These are phyloP conservation scores for Cyphotilapia sp. DNA, from an alignment of 2,113 vertebrate species.

Conservation along the genomic window DNA sequence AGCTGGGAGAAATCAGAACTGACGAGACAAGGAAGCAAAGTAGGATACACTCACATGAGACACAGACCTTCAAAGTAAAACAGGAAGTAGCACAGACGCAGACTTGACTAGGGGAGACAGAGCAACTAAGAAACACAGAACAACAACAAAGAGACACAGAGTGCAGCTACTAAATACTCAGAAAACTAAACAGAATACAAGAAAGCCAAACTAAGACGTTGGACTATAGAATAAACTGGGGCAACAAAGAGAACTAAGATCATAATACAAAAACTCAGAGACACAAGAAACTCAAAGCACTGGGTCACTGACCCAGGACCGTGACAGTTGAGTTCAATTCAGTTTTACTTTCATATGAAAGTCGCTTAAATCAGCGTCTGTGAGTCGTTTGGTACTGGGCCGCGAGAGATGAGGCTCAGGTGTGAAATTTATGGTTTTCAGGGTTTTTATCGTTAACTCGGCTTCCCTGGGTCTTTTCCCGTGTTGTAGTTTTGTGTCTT, in stretches of 20 bases:
- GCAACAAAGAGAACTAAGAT: not conserved
- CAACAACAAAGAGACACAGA: not conserved
- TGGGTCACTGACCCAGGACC: not conserved
- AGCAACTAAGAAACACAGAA: not conserved
- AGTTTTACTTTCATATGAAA: not conserved
- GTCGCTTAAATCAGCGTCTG: fast-evolving
- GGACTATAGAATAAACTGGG: not conserved
- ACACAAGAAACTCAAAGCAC: not conserved
- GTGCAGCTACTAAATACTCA: not conserved
- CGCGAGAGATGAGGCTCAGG: not conserved
- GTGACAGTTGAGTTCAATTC: not conserved
- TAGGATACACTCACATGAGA: too few species aligned
- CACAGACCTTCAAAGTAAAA: too few species aligned
- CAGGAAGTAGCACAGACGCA: too few species aligned
- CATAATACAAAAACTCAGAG: not conserved
- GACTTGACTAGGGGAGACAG: not conserved
- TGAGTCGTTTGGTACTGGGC: not conserved
- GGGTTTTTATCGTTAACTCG: not conserved
- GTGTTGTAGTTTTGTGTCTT: not conserved
- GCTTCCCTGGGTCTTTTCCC: not conserved
- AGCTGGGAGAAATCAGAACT: too few species aligned
- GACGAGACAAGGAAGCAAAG: too few species aligned
- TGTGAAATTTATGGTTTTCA: not conserved
- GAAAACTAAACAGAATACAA: not conserved
- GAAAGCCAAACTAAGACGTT: not conserved